phyloP scores from a whole-genome alignment of 37 sponge, comb jelly and placozoan species.

The Tethya wilhelma region DNA sequence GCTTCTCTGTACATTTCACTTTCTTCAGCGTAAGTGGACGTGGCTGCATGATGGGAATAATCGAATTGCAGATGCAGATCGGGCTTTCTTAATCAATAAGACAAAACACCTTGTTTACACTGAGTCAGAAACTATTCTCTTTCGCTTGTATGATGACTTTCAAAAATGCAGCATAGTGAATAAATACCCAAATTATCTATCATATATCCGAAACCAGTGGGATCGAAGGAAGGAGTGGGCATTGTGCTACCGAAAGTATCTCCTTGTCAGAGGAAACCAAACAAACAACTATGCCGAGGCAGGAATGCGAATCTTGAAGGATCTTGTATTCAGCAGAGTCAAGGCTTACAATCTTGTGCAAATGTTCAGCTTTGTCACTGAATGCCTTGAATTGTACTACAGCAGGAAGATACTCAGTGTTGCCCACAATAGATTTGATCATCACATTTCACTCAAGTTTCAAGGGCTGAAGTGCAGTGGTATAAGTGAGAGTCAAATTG shows the following conservation, averaged over 20 bases:
- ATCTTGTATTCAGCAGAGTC: constrained; percentile 30
- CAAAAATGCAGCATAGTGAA: not conserved
- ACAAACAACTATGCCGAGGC: constrained; percentile 38
- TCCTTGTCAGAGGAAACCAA: constrained; percentile 6
- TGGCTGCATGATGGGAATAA: constrained; percentile 35
- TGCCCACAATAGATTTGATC: constrained; percentile 12
- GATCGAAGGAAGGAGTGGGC: constrained; percentile 14
- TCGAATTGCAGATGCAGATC: constrained; percentile 7
- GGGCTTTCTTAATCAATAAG: not conserved
- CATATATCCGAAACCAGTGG: not conserved
- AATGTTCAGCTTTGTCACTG: constrained; percentile 21
- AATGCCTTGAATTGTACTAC: constrained; percentile 16
- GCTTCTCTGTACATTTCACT: constrained; percentile 31
- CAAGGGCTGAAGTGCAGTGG: constrained; percentile 8
- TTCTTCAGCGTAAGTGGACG: constrained; percentile 24
- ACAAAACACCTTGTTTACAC: not conserved
- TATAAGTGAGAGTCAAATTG: not conserved
- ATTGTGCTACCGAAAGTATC: not conserved
- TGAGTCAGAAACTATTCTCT: not conserved
- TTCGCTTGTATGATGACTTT: not conserved
- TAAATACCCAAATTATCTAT: not conserved
- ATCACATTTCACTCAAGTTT: constrained; percentile 20
- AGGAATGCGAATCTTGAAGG: constrained; percentile 29
- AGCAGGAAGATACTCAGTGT: constrained; percentile 20
- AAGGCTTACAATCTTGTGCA: constrained; percentile 30